Base-by-base conservation (phyloP, 2,888 invertebrate species). In the Endotricha flammealis region DNA sequence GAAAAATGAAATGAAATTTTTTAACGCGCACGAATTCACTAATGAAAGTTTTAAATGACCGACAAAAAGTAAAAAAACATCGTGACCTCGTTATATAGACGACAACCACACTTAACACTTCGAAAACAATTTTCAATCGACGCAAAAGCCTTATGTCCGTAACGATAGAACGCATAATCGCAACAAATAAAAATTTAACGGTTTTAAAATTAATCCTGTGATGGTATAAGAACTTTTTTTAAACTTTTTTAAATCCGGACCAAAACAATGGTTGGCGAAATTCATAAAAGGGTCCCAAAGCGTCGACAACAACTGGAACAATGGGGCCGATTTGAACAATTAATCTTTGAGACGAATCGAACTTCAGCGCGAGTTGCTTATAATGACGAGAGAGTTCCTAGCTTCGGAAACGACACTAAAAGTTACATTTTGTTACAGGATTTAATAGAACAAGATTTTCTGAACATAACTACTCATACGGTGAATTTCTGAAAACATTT, bases 31-130 rank as follows among this genome's bases (percentile, higher is more conserved):
- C 72, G 73, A 74, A 78, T 76, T 78, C 81, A 78, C 81, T 80
- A 81, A 82, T 81, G 79, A 81, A 82, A 81, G 73, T 81, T 81
- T 79, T 74, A 81, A 82, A 81, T 75, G 73, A 75, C 76, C 70
- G 67, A 64, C 75, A 67, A 74, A 76, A 77, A 70, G 55, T 51
- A 69, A 71, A 75, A 74, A 78, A 73, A 65, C 51, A 52, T 56
- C 58, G 53, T 75, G 80, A 80, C 80, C 80, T 77, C 80, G 77
- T 80, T 81, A 79, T 74, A 70, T 65, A 64, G 64, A 71, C 57
- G 54, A 64, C 74, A 70, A 78, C 51, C 46, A 65, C 70, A 53
- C 37, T 46, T 56, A 62, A 63, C 58, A 62, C 37, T 41, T 47
- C 41, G 37, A 48, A 50, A 57, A 43, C 41, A 48, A 35, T 10